Percentiles rank a stretch among this genome's conserved stretches.
phyloP scores from a whole-genome alignment of 2,888 invertebrate species.

The Drosophila buzzatii region DNA sequence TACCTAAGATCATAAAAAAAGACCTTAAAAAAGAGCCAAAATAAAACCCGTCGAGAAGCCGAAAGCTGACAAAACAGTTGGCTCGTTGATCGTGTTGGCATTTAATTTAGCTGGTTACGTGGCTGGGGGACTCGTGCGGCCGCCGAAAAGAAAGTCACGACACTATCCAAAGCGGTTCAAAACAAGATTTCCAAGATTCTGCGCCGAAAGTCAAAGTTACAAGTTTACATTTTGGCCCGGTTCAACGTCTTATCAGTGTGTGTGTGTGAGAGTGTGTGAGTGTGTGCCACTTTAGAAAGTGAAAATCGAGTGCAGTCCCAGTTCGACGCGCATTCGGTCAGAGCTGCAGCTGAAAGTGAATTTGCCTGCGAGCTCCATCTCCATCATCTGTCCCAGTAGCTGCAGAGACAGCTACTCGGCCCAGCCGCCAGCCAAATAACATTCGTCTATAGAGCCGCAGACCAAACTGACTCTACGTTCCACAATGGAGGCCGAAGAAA shows the following conservation, averaged over 20 bases:
- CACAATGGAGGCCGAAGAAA: slow-evolving; percentile 92
- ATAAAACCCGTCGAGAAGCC: slow-evolving; percentile 43
- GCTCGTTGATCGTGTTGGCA: slow-evolving; percentile 65
- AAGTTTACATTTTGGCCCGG: slow-evolving; percentile 71
- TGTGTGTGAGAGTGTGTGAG: slow-evolving; percentile 6
- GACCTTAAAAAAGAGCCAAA: not conserved
- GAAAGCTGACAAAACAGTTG: slow-evolving; percentile 55
- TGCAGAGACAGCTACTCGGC: slow-evolving; percentile 31
- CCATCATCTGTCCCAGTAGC: slow-evolving; percentile 35
- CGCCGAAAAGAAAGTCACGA: slow-evolving; percentile 78
- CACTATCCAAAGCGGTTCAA: slow-evolving; percentile 56
- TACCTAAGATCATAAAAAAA: slow-evolving; percentile 19
- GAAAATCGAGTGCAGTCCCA: slow-evolving; percentile 74
- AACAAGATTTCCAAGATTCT: slow-evolving; percentile 80
- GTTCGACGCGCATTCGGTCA: slow-evolving; percentile 36
- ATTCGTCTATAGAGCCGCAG: slow-evolving; percentile 30
- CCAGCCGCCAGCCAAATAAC: not conserved
- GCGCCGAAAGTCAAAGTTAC: slow-evolving; percentile 80
- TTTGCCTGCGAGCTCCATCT: slow-evolving; percentile 35
- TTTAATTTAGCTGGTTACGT: slow-evolving; percentile 74
- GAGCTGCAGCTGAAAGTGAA: slow-evolving; percentile 74
- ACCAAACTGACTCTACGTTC: slow-evolving; percentile 17
- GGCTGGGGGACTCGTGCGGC: slow-evolving; percentile 53
- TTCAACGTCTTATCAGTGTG: slow-evolving; percentile 58
- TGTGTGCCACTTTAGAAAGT: slow-evolving; percentile 78